Conservation (phyloP, 2,888 invertebrate genomes). For the Eupithecia vulgata region DNA sequence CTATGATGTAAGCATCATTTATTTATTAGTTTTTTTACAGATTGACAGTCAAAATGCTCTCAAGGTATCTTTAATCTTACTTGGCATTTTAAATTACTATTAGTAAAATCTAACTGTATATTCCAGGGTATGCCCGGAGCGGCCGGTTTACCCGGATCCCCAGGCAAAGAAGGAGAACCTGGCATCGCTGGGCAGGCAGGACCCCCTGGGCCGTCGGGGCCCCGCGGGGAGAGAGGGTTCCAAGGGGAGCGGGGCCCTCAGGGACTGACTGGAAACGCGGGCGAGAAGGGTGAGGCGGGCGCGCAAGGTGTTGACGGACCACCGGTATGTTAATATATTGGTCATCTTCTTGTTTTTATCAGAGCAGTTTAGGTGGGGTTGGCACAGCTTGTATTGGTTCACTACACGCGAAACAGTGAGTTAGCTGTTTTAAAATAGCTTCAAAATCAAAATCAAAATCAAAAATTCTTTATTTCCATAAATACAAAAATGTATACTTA, state of each 20-base stretch:
- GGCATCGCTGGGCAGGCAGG: conserved; percentile 88
- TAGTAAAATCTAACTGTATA: background rate
- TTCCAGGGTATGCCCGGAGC: conserved; percentile 88
- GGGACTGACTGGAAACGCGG: conserved; percentile 87
- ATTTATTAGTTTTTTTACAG: too few species aligned
- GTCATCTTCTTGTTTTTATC: background rate
- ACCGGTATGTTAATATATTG: conserved; percentile 73
- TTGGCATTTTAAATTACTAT: too few species aligned
- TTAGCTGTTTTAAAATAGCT: background rate
- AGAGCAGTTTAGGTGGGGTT: background rate
- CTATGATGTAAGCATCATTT: too few species aligned
- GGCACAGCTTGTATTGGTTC: background rate
- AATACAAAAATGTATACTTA: too few species aligned
- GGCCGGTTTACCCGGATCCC: conserved; percentile 88
- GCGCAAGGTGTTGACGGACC: conserved; percentile 88
- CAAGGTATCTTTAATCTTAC: too few species aligned
- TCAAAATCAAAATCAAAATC: too few species aligned
- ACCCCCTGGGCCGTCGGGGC: conserved; percentile 84
- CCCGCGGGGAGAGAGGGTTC: conserved; percentile 87
- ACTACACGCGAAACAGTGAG: background rate
- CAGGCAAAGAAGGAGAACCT: conserved; percentile 92
- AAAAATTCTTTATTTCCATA: too few species aligned
- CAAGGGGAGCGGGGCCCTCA: conserved; percentile 89
- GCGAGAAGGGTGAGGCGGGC: conserved; percentile 87
- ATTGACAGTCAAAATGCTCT: background rate